Evolutionary conservation across 2,113 vertebrate species (phyloP).

Genomic region (Etia nguti): DNA sequence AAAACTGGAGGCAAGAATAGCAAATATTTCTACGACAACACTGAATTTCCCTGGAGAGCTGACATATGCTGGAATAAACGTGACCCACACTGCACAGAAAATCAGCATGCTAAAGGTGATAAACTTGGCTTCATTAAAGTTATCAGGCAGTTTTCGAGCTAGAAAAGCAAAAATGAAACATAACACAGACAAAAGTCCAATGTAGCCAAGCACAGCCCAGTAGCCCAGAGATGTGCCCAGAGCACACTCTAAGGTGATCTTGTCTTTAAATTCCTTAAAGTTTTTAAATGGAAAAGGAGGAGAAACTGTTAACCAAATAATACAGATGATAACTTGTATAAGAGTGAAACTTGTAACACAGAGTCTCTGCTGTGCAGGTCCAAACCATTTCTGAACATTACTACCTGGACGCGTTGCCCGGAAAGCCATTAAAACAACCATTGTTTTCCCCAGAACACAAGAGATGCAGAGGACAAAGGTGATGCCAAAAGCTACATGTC

Average conservation of each 20-base stretch:
- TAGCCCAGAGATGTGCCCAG: conserved; percentile 50
- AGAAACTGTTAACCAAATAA: conserved; percentile 39
- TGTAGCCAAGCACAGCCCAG: background rate
- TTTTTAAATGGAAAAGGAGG: conserved; percentile 57
- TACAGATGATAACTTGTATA: background rate
- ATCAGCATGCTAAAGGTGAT: conserved; percentile 4
- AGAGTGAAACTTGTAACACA: background rate
- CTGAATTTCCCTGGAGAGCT: background rate
- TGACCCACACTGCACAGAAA: background rate
- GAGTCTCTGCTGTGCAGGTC: background rate
- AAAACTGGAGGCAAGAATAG: background rate
- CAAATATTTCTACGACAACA: conserved; percentile 5
- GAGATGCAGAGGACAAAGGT: background rate
- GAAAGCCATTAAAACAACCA: background rate
- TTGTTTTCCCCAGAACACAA: conserved; percentile 5
- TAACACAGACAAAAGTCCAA: background rate
- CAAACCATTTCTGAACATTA: background rate
- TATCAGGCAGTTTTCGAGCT: background rate
- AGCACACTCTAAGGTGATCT: conserved; percentile 64
- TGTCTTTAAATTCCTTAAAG: conserved; percentile 39
- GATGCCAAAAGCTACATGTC: conserved; percentile 6
- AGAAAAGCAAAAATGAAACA: background rate
- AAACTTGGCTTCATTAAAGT: background rate
- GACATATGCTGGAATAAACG: background rate
- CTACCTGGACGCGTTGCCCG: background rate